phyloP scores from a whole-genome alignment of 2,888 invertebrate genomes.

The Clusia tigrina region DNA sequence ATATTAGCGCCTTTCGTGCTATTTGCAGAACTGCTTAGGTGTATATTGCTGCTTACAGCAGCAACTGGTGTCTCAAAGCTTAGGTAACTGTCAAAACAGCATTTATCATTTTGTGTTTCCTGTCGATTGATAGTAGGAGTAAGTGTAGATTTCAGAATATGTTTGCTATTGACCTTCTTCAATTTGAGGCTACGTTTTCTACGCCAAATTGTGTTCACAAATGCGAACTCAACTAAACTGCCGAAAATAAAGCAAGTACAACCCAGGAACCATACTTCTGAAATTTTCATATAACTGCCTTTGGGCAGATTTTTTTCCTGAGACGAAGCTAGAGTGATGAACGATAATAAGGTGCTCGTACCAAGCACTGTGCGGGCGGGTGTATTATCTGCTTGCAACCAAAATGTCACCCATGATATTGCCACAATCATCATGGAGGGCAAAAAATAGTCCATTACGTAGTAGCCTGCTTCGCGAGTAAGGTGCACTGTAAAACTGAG shows the following conservation, averaged over 20 bases:
- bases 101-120: constrained; percentile 71
- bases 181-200: constrained; percentile 69
- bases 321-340: constrained; percentile 86
- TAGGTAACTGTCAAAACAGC: constrained; percentile 68
- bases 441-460: constrained; percentile 86
- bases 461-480: constrained; percentile 83
- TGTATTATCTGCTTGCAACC: constrained; percentile 86
- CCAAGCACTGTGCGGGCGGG: constrained; percentile 84
- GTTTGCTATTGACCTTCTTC: constrained; percentile 73
- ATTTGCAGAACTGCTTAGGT: constrained; percentile 16
- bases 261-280: constrained; percentile 88
- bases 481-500: constrained; percentile 80
- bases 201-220: constrained; percentile 88
- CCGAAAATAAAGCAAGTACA: constrained; percentile 86
- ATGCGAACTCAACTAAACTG: constrained; percentile 86
- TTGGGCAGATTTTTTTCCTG: constrained; percentile 83
- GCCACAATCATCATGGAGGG: constrained; percentile 87
- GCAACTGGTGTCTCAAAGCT: constrained; percentile 67
- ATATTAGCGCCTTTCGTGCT: constrained; percentile 37
- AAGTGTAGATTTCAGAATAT: constrained; percentile 82
- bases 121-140: constrained; percentile 81
- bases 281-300: constrained; percentile 88
- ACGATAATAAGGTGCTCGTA: constrained; percentile 85
- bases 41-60: constrained; percentile 46
- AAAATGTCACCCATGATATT: constrained; percentile 89